Evolutionary conservation across 2,113 vertebrate genomes (phyloP), one percentile per base, ranked within the genome.

Genomic region (Brachyistius frenatus): DNA sequence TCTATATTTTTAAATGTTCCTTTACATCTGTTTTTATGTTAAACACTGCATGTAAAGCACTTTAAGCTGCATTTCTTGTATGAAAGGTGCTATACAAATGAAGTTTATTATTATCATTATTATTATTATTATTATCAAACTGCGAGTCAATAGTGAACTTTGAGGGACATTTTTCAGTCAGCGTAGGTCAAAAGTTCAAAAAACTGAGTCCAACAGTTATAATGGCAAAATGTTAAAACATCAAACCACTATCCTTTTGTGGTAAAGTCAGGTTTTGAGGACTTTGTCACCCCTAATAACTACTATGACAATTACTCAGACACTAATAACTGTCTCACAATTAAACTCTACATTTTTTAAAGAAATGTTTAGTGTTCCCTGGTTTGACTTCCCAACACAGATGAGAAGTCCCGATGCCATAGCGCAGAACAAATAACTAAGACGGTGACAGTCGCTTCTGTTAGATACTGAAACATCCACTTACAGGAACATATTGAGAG

Each of bases 351-450:
- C 23, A 23, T 32, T 58, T 39, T 39, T 33, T 5, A 13, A 54
- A 32, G 15, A 49, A 37, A 52, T 69, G 16, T 37, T 15, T 1
- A 5, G 41, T 31, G 32, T 36, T 13, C 1, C 50, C 6, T 39
- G 47, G 41, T 54, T 55, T 55, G 0, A 1, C 65, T 53, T 41
- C 36, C 39, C 32, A 46, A 77, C 32, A 39, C n/a, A 11, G 1
- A 76, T 62, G 46, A 54, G 32, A 33, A 37, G 33, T 30, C 13
- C 4, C 15, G 66, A 74, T 44, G 31, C 58, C 68, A 46, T 55
- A 6, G 1, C 15, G 50, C 0, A n/a, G 14, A 56, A 5, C 11
- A 62, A 3, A 56, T 76, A 66, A 58, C 35, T 46, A 4, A 13
- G 56, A 53, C 35, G 7, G 35, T n/a, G 61, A 36, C 31, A 5